Conservation (phyloP, 2,113 vertebrate species). For the Onychorhynchus coronatus region DNA sequence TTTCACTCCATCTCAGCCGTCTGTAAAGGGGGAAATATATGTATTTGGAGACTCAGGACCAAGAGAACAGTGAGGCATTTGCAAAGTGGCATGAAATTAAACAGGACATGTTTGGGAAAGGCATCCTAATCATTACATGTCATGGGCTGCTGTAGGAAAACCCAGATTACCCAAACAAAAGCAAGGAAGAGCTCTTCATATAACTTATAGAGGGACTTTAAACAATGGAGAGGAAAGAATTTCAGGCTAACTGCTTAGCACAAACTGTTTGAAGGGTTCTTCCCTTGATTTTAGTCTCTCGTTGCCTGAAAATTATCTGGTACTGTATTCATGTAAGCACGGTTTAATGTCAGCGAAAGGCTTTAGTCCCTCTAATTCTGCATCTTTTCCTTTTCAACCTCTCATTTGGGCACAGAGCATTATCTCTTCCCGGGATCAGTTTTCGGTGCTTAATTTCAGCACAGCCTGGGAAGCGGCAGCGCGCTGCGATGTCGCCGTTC, state of each 20-base stretch:
- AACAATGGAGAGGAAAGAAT: background rate
- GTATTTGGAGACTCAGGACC: background rate
- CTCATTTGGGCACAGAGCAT: conserved; percentile 11
- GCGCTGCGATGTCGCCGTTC: conserved; percentile 62
- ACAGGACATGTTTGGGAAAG: background rate
- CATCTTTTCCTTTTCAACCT: background rate
- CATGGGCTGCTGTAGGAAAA: background rate
- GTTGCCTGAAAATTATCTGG: conserved; percentile 48
- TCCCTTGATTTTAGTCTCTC: background rate
- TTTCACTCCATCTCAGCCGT: background rate
- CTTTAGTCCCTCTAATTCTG: conserved; percentile 58
- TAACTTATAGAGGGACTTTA: background rate
- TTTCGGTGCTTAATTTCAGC: background rate
- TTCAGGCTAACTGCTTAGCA: background rate
- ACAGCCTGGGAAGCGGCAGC: conserved; percentile 68
- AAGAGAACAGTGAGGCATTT: background rate
- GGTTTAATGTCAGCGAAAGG: conserved; percentile 51
- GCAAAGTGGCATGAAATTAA: conserved; percentile 30
- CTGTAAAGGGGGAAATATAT: background rate
- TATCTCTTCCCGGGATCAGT: conserved; percentile 15
- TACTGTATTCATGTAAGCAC: conserved; percentile 65
- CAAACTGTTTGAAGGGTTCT: background rate
- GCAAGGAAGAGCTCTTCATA: background rate
- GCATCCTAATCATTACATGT: conserved; percentile 13
- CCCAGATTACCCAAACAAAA: conserved; percentile 11